Conservation (phyloP, 1,140 invertebrate genomes). For the Ceratosolen solmsi region DNA sequence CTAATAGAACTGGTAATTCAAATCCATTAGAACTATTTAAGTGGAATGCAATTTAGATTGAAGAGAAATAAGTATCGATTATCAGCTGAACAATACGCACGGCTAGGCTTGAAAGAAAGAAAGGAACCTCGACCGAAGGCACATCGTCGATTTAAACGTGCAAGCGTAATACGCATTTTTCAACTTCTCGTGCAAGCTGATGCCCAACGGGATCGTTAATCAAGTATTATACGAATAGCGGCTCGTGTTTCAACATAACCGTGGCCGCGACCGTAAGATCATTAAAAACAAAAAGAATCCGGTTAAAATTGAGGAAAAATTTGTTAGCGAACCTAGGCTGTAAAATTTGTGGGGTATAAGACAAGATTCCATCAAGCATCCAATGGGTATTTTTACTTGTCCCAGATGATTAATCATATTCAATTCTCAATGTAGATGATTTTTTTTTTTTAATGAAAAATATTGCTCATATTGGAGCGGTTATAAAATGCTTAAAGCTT, state of each 20-base stretch:
- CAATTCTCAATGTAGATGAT: too few relatives aligned
- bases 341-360: too few relatives aligned
- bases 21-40: neutral
- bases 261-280: neutral
- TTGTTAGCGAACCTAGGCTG: too few relatives aligned
- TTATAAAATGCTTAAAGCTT: too few relatives aligned
- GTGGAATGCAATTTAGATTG: neutral
- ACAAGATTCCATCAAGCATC: too few relatives aligned
- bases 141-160: neutral
- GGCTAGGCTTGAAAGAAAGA: neutral
- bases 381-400: too few relatives aligned
- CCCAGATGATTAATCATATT: too few relatives aligned
- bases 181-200: neutral
- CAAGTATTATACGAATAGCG: neutral
- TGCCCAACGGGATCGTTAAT: neutral
- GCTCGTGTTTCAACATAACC: neutral
- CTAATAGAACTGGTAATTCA: neutral
- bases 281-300: neutral
- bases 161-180: neutral
- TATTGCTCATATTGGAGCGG: too few relatives aligned
- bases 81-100: neutral
- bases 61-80: neutral
- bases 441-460: too few relatives aligned
- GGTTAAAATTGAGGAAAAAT: neutral
- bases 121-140: too few relatives aligned